Conservation (phyloP, 1,140 invertebrate species). For the Rhopalosiphum maidis region DNA sequence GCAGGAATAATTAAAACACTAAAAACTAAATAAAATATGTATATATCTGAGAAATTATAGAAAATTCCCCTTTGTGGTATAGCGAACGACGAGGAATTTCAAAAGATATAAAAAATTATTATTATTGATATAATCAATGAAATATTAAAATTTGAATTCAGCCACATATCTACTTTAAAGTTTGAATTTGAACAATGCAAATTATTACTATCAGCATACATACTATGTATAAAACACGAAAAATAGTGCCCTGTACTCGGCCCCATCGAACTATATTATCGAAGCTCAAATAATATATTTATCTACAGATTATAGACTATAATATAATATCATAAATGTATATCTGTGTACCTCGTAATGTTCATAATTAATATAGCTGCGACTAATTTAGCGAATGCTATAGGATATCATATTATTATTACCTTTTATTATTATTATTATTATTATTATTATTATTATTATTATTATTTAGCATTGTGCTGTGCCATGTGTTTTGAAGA, state of each 20-base stretch:
- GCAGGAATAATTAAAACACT: background rate
- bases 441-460: conserved; percentile 42
- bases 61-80: background rate
- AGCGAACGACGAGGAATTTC: background rate
- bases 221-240: background rate
- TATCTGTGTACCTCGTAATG: background rate
- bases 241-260: background rate
- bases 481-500: conserved; percentile 53
- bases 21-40: background rate
- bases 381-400: conserved; percentile 22
- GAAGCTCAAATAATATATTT: background rate
- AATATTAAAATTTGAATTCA: background rate
- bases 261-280: background rate
- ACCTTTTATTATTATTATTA: conserved; percentile 27
- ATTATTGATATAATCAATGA: background rate
- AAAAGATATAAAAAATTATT: background rate
- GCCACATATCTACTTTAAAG: too few relatives aligned
- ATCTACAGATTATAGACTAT: background rate
- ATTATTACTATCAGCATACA: background rate
- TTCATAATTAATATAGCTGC: conserved; percentile 34
- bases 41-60: background rate
- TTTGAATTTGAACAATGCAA: background rate
- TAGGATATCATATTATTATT: conserved; percentile 40
- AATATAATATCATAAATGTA: background rate
- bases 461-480: conserved; percentile 52